Evolutionary conservation across 2,797 vertebrate species (phyloP).

Genomic region (Paramormyrops hopkinsi): DNA sequence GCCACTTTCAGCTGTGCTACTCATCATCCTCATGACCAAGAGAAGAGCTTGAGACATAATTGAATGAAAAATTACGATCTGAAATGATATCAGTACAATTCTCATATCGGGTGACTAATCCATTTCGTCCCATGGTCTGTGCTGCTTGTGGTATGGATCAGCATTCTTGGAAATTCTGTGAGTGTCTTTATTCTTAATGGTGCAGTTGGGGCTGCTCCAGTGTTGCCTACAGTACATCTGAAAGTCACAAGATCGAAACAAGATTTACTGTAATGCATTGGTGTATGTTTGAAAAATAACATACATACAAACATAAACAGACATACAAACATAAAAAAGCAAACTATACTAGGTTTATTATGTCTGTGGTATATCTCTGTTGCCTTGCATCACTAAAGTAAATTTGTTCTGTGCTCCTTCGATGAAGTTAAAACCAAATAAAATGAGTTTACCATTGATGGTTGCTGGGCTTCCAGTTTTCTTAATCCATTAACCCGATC

Average conservation of each 20-base stretch:
- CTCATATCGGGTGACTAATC: conserved; percentile 14
- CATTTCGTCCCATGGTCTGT: not conserved
- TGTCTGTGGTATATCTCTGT: not conserved
- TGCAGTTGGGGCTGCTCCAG: not conserved
- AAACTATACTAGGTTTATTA: not conserved
- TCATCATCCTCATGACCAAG: not conserved
- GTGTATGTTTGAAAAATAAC: not conserved
- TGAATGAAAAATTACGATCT: not conserved
- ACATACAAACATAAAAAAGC: not conserved
- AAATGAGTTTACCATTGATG: not conserved
- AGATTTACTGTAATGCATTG: not conserved
- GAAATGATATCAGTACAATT: not conserved
- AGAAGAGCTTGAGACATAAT: not conserved
- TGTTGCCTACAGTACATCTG: not conserved
- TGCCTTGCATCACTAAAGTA: not conserved
- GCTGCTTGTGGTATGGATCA: not conserved
- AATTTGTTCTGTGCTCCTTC: not conserved
- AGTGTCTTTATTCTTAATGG: not conserved
- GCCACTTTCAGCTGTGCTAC: not conserved
- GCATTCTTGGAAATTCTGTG: not conserved
- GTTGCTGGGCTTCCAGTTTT: not conserved
- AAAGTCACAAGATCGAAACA: not conserved
- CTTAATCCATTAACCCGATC: conserved; percentile 15
- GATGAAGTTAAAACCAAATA: not conserved
- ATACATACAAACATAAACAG: not conserved